A percentile compares a stretch with the other conserved stretches of the same genome.
These are phyloP conservation scores for Sebastiscus albofasciatus DNA, from an alignment of 2,797 vertebrate genomes.

Conservation along the genomic window DNA sequence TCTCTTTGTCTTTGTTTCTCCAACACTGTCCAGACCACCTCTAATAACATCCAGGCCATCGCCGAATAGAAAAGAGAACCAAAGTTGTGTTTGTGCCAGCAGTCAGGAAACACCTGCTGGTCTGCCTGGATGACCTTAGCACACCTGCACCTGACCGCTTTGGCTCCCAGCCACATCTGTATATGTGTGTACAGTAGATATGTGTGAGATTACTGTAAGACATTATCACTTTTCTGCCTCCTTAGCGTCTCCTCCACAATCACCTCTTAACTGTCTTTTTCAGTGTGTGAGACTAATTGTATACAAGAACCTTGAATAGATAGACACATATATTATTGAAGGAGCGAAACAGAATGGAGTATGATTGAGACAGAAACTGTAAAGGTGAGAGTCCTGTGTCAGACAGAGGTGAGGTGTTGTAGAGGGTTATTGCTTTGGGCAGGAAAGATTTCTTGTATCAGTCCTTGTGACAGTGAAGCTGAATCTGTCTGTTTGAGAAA, in stretches of 20 bases:
- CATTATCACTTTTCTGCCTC: background rate
- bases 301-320: too few species aligned
- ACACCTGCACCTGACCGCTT: slow-evolving; percentile 84
- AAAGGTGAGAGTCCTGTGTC: background rate
- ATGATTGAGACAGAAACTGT: too few species aligned
- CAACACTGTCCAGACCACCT: slow-evolving; percentile 75
- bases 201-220: background rate
- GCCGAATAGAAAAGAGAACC: slow-evolving; percentile 85
- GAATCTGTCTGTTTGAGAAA: too few species aligned
- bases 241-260: background rate
- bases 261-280: background rate
- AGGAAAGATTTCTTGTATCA: background rate
- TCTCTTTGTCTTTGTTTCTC: background rate
- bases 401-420: background rate
- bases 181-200: too few species aligned
- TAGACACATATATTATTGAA: too few species aligned
- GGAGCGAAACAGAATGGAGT: too few species aligned
- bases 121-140: slow-evolving; percentile 87
- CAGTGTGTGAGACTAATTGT: background rate
- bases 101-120: slow-evolving; percentile 84
- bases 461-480: background rate
- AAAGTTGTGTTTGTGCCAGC: slow-evolving; percentile 83
- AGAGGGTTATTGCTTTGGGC: background rate
- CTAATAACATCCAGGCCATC: slow-evolving; percentile 83
- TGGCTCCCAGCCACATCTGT: slow-evolving; percentile 85